Evolutionary conservation across 2,888 invertebrate species (phyloP), one percentile per base, ranked within the genome.

Genomic region (Thalpophila matura): DNA sequence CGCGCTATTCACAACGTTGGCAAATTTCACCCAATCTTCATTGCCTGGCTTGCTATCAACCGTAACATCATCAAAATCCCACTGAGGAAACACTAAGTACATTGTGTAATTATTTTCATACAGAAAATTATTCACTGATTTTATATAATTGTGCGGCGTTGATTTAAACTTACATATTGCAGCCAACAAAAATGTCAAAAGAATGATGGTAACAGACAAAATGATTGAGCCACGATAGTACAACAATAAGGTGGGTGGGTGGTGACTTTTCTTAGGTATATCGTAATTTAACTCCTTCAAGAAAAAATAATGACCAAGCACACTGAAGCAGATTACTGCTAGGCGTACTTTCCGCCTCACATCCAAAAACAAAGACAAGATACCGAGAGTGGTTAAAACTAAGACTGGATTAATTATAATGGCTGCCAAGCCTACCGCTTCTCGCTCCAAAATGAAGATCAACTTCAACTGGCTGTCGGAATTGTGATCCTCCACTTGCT

Each of bases 171-270:
- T 79, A 22, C 78, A 77, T 2, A 90, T 26, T 24, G 29, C 59
- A 31, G 47, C 63, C 31, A 89, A 74, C 18, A 67, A 1, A 0
- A 87, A 69, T 0, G 86, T 83, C 0, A 83, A 31, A 12, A 83
- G 3, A 4, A 86, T 22, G 0, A 77, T 47, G 6, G 82, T 14
- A 1, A 70, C 14, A 0, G 83, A 86, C 10, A 87, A 46, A 31
- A 86, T 12, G 2, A 86, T 33, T 0, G 89, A 91, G 0, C 75
- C 74, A 3, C 83, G 74, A 10, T 85, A 81, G 43, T 85, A 90
- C 1, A 81, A 58, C 2, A 91, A 37, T 20, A 92, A 68, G 0
- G 54, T 70, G 0, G 91, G 92, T 10, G 63, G 27, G 10, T 18
- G 47, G 1, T 35, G 16, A 40, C 6, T 24, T 24, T 62, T 27